These are phyloP conservation scores for Oasisia sp. DNA, from an alignment of 2,888 invertebrate species.

Conservation along the genomic window DNA sequence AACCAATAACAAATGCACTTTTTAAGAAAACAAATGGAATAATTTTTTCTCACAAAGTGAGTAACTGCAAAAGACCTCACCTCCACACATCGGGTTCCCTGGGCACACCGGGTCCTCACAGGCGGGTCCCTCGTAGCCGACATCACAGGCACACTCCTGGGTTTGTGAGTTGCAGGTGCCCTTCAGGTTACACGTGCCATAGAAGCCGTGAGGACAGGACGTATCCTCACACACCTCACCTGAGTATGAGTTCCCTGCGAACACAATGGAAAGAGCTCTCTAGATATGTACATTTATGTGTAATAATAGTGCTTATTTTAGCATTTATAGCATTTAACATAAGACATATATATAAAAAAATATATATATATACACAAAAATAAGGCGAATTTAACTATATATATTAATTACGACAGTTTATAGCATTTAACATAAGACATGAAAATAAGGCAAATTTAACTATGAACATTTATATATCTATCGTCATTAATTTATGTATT, in stretches of 20 bases:
- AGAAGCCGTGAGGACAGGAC: constrained; percentile 45
- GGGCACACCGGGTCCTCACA: constrained; percentile 48
- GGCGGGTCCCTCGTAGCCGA: constrained; percentile 48
- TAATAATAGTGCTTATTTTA: too few relatives aligned
- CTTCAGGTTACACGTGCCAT: constrained; percentile 45
- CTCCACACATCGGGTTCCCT: constrained; percentile 40
- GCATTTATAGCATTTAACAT: too few relatives aligned
- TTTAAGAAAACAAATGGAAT: neutral
- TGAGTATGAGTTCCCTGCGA: constrained; percentile 45
- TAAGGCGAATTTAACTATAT: too few relatives aligned
- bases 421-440: too few relatives aligned
- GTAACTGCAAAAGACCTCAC: constrained; percentile 8
- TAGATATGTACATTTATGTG: too few relatives aligned
- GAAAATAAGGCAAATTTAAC: too few relatives aligned
- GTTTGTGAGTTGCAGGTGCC: constrained; percentile 45
- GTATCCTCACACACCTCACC: constrained; percentile 47
- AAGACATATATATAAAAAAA: too few relatives aligned
- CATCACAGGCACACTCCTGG: constrained; percentile 46
- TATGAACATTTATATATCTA: too few relatives aligned
- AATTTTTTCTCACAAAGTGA: neutral
- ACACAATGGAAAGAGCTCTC: neutral
- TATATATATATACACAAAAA: too few relatives aligned
- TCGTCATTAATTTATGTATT: too few relatives aligned
- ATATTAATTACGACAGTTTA: too few relatives aligned
- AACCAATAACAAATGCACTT: neutral